Percentiles rank a stretch among this genome's conserved stretches.
phyloP scores from a whole-genome alignment of 2,888 invertebrate species.

The Pinctada fucata region DNA sequence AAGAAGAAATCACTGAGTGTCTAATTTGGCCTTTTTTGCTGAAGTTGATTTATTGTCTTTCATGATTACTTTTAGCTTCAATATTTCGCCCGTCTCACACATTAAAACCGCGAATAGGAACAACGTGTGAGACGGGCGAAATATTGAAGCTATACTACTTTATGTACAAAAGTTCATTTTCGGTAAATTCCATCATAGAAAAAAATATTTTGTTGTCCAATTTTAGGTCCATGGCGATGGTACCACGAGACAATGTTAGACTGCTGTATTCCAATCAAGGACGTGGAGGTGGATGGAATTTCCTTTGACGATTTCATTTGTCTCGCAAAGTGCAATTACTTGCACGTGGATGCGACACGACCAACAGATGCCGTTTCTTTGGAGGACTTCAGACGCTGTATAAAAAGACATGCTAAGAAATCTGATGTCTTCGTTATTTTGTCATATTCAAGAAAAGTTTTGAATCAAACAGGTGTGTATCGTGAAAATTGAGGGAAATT shows the following conservation, averaged over 20 bases:
- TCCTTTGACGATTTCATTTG: conserved; percentile 75
- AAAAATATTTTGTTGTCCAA: neutral
- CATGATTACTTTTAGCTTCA: no score
- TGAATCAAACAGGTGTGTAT: conserved; percentile 69
- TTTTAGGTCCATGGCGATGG: conserved; percentile 75
- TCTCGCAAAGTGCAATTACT: conserved; percentile 75
- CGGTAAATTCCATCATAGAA: no score
- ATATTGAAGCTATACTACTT: no score
- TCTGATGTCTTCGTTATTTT: conserved; percentile 69
- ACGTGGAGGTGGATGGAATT: conserved; percentile 68
- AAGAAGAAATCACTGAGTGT: no score
- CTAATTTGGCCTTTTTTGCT: no score
- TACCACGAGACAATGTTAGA: conserved; percentile 78
- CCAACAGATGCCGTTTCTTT: conserved; percentile 34
- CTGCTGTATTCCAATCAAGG: conserved; percentile 74
- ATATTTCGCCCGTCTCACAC: no score
- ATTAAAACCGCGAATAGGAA: no score
- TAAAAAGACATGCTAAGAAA: conserved; percentile 48
- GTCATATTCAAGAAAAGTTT: conserved; percentile 70
- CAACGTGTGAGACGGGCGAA: no score
- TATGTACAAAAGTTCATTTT: no score
- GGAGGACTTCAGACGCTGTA: conserved; percentile 50
- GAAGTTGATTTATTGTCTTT: no score
- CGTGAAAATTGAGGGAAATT: neutral
- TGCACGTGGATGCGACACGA: conserved; percentile 55